Evolutionary conservation across 1,140 invertebrate species (phyloP).

Genomic region (Zaprionus inermis): DNA sequence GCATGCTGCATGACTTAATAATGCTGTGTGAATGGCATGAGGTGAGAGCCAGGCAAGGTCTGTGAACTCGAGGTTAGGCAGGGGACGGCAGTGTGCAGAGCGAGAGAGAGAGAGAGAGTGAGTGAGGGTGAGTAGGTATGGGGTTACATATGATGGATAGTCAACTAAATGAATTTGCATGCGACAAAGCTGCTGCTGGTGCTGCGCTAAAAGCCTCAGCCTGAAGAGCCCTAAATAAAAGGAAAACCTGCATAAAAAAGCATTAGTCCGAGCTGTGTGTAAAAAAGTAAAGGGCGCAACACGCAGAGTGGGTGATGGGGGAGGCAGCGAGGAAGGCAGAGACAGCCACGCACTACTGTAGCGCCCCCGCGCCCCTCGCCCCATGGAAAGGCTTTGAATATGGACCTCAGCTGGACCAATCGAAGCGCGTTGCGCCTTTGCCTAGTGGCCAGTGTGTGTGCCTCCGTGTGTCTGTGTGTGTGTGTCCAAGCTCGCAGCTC

Average conservation of each 20-base stretch:
- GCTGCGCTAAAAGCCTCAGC: constrained; percentile 43
- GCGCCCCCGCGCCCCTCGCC: too few relatives aligned
- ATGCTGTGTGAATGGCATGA: constrained; percentile 52
- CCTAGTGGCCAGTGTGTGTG: neutral
- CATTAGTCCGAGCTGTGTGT: constrained; percentile 29
- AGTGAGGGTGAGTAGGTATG: neutral
- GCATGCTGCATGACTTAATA: constrained; percentile 40
- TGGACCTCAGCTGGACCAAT: constrained; percentile 63
- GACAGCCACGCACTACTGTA: constrained; percentile 58
- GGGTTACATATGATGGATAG: constrained; percentile 50
- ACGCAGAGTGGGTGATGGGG: neutral
- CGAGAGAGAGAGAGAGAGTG: neutral
- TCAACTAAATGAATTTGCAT: constrained; percentile 70
- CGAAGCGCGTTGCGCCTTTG: constrained; percentile 68
- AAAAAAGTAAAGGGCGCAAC: constrained; percentile 15
- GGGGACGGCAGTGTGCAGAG: neutral
- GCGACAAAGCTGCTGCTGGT: constrained; percentile 57
- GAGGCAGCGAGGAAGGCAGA: neutral
- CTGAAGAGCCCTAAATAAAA: constrained; percentile 31
- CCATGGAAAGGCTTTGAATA: constrained; percentile 56
- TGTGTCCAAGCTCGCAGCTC: constrained; percentile 35
- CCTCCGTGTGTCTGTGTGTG: constrained; percentile 3
- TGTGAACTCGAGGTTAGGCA: constrained; percentile 21
- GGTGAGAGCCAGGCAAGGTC: constrained; percentile 12
- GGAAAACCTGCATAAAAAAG: constrained; percentile 27